Conservation (phyloP, 64 coral and sea anemone genomes). For the Hydrozoanthus tunicans region DNA sequence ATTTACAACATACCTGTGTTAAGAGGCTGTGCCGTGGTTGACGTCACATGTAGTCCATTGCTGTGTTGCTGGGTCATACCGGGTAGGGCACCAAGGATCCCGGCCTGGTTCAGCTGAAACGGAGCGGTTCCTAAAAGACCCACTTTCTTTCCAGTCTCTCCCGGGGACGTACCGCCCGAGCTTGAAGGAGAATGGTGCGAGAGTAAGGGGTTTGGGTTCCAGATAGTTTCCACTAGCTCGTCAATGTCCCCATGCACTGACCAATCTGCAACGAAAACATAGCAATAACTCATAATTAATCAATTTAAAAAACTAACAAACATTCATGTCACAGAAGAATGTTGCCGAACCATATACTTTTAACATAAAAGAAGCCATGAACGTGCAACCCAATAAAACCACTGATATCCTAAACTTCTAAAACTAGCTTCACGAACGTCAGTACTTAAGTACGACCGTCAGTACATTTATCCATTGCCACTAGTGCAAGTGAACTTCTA, state of each 20-base stretch:
- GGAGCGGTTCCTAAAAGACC: conserved; percentile 83
- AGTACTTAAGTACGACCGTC: too few species aligned
- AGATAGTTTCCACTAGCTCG: conserved; percentile 21
- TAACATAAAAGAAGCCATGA: too few species aligned
- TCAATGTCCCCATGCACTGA: conserved; percentile 46
- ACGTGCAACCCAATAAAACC: too few species aligned
- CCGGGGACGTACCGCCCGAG: conserved; percentile 63
- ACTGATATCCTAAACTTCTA: too few species aligned
- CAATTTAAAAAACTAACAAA: not conserved
- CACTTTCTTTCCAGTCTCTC: conserved; percentile 76
- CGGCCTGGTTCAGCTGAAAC: conserved; percentile 76
- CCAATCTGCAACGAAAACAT: conserved; percentile 43
- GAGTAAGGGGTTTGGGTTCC: conserved; percentile 33
- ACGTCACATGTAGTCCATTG: conserved; percentile 55
- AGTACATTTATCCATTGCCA: too few species aligned
- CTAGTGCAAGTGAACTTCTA: too few species aligned
- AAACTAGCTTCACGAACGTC: too few species aligned
- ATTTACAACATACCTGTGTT: conserved; percentile 61
- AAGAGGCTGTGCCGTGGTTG: conserved; percentile 69
- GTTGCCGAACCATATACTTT: too few species aligned
- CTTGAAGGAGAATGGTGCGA: conserved; percentile 15
- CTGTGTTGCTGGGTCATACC: conserved; percentile 73
- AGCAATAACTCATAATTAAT: not conserved
- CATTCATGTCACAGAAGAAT: too few species aligned
- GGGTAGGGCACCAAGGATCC: conserved; percentile 77